Evolutionary conservation across 2,888 invertebrate species (phyloP).

Genomic region (Noctua pronuba): DNA sequence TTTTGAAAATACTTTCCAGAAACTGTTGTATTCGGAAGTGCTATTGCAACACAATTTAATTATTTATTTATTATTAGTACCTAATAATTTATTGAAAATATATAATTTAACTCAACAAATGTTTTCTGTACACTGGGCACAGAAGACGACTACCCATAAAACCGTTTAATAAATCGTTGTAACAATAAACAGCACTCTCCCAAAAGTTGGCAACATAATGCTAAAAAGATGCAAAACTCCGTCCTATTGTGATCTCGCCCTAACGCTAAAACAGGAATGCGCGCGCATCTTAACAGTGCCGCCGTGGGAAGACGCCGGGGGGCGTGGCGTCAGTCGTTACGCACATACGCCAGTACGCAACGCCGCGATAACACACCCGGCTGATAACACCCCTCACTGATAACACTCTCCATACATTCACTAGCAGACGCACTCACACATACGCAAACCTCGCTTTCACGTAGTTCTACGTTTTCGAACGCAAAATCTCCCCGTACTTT

Average conservation of each 20-base stretch:
- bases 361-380: constrained; percentile 79
- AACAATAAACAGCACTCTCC: constrained; percentile 2
- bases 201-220: constrained; percentile 33
- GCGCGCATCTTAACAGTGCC: constrained; percentile 85
- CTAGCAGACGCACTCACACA: constrained; percentile 42
- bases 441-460: constrained; percentile 8
- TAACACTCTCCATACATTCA: constrained; percentile 26
- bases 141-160: too few species aligned
- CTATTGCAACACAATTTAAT: not conserved
- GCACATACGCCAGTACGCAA: constrained; percentile 85
- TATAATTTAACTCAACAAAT: not conserved
- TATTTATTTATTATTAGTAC: too few species aligned
- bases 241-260: constrained; percentile 78
- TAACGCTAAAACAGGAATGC: constrained; percentile 81
- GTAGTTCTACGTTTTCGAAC: constrained; percentile 19
- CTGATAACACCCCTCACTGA: constrained; percentile 55
- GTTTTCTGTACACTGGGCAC: not conserved
- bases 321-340: constrained; percentile 86
- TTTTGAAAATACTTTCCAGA: not conserved
- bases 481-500: constrained; percentile 3
- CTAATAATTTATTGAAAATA: not conserved
- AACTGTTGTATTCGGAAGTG: not conserved
- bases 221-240: constrained; percentile 56
- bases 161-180: not conserved
- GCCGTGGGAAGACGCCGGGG: constrained; percentile 81